Evolutionary conservation across 2,888 invertebrate genomes (phyloP), one percentile per base, ranked within the genome.

Genomic region (Caenorhabditis sp.): DNA sequence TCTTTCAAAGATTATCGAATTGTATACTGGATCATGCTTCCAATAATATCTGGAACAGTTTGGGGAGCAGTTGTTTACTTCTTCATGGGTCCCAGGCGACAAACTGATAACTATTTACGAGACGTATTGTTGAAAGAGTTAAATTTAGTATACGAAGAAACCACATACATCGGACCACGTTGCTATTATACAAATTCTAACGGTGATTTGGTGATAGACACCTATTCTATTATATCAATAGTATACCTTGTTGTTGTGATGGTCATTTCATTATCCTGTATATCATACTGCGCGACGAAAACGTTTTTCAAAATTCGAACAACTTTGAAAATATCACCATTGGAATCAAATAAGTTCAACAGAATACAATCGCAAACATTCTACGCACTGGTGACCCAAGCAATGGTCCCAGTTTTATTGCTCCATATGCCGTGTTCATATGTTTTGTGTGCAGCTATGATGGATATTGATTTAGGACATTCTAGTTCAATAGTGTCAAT

Each of bases 381-480:
- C n/a, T 36, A 27, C 27, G n/a, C 27, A 27, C 12, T 20, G 10
- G 26, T 14, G 21, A n/a, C 10, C 21, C 52, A 52, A 12, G n/a
- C 52, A 8, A 23, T 52, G 1, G 21, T 52, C n/a, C 52, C 52
- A 52, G 8, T 52, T 7, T 21, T 52, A 7, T 5, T 52, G 12
- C 20, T 52, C 2, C 23, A 52, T 23, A 7, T 52, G 8, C 52
- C 52, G 54, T 59, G 26, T 66, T 59, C 66, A 66, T 66, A 31
- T 60, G 58, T 59, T 59, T 62, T 66, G 63, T 62, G 58, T 61
- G 62, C 38, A 59, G 58, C 58, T 64, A 57, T 54, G 60, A 58
- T 62, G 58, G 58, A 70, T 59, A 36, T 3, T 58, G 38, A 57
- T 31, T 8, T 52, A 4, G 23, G 52, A 23, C 23, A 52, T 52